A percentile compares a stretch with the other conserved stretches of the same genome.
Conservation (phyloP, 2,797 vertebrate species). For the Saxicola maurus region DNA sequence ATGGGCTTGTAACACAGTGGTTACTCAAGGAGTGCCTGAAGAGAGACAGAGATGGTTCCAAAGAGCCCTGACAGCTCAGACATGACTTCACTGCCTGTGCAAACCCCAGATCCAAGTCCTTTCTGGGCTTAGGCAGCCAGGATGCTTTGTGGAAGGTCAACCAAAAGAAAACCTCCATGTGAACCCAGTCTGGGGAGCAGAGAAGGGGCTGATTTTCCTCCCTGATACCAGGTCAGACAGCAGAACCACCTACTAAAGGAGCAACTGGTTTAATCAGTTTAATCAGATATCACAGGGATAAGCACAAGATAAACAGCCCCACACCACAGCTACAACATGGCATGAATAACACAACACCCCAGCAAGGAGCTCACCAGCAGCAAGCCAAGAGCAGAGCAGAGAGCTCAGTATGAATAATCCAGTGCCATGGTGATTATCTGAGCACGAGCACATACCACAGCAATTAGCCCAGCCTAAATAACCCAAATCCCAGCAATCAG, state of each 20-base stretch:
- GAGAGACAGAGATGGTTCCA: not conserved
- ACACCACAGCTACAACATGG: not conserved
- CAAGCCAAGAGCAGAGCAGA: slow-evolving; percentile 18
- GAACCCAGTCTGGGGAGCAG: not conserved
- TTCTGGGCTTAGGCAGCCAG: not conserved
- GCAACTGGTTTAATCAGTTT: slow-evolving; percentile 32
- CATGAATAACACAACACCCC: slow-evolving; percentile 37
- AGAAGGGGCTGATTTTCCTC: not conserved
- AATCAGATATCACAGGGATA: slow-evolving; percentile 47
- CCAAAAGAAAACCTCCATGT: not conserved
- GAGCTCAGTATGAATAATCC: slow-evolving; percentile 58
- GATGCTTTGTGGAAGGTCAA: not conserved
- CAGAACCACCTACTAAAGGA: not conserved
- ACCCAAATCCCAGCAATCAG: slow-evolving; percentile 35
- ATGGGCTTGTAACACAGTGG: fast-evolving
- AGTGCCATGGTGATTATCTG: slow-evolving; percentile 57
- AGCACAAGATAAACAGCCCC: slow-evolving; percentile 39
- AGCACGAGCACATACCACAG: slow-evolving; percentile 49
- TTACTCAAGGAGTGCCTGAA: not conserved
- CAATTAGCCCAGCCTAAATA: slow-evolving; percentile 54
- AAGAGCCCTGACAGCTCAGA: not conserved
- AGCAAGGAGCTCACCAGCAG: slow-evolving; percentile 39
- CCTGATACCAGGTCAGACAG: not conserved
- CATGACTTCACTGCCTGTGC: fast-evolving
- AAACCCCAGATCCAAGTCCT: not conserved